phyloP scores from a whole-genome alignment of 2,888 invertebrate species.

The Calephelis perditalis region DNA sequence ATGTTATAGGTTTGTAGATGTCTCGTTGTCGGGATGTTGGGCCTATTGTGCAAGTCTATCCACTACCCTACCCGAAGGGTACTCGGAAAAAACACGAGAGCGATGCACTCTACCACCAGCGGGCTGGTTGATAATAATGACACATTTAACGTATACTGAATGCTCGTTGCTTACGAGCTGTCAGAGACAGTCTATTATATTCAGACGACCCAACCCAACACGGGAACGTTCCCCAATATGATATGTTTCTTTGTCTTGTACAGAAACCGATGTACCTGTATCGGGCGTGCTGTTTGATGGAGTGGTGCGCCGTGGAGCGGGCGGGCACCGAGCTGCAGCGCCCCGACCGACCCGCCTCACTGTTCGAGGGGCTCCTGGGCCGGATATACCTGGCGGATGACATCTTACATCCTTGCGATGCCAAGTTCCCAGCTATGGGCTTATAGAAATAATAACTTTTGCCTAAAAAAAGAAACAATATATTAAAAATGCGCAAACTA shows the following conservation, averaged over 20 bases:
- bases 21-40: no score
- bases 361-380: constrained; percentile 91
- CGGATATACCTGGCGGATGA: constrained; percentile 87
- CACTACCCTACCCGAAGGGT: no score
- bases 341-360: constrained; percentile 89
- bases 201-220: not conserved
- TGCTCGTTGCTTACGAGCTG: no score
- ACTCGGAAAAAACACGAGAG: no score
- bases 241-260: constrained; percentile 30
- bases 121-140: no score
- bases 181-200: no score
- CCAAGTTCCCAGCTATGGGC: constrained; percentile 87
- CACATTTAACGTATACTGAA: no score
- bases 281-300: constrained; percentile 87
- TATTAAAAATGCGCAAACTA: not conserved
- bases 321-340: constrained; percentile 81
- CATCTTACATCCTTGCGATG: constrained; percentile 78
- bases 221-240: not conserved
- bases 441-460: constrained; percentile 40
- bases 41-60: no score
- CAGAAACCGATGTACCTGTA: constrained; percentile 85
- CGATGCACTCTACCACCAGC: no score
- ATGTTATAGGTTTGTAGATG: no score
- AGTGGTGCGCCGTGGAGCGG: constrained; percentile 87
- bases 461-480: no score